Percentiles rank a stretch among this genome's conserved stretches.
These are phyloP conservation scores for Protophormia terraenovae DNA, from an alignment of 2,888 invertebrate species.

Conservation along the genomic window DNA sequence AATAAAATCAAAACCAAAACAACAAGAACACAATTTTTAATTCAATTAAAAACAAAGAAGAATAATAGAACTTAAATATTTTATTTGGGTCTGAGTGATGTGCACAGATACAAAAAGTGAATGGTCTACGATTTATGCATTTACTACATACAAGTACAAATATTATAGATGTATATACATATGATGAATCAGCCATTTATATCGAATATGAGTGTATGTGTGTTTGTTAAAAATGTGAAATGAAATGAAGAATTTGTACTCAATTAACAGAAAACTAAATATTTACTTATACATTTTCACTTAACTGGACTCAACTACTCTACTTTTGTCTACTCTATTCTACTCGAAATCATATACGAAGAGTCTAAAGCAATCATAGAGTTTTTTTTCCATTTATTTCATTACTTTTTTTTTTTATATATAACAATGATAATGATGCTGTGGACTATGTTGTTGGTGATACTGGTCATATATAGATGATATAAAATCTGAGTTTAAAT, in stretches of 20 bases:
- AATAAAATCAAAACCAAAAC: conserved; percentile 16
- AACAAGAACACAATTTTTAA: conserved; percentile 38
- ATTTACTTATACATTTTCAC: conserved; percentile 76
- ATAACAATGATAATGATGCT: conserved; percentile 42
- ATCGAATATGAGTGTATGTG: too few relatives aligned
- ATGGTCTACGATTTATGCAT: background rate
- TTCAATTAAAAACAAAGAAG: conserved; percentile 49
- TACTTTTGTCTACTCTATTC: conserved; percentile 28
- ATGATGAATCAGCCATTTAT: too few relatives aligned
- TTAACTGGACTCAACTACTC: conserved; percentile 69
- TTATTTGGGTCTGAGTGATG: conserved; percentile 30
- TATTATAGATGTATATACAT: too few relatives aligned
- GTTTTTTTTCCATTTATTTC: background rate
- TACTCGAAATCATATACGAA: conserved; percentile 26
- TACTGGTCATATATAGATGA: conserved; percentile 49
- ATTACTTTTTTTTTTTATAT: background rate
- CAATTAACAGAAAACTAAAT: conserved; percentile 80
- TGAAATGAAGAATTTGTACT: conserved; percentile 80
- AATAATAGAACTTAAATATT: conserved; percentile 40
- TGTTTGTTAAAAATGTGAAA: conserved; percentile 62
- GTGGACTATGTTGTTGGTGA: conserved; percentile 41
- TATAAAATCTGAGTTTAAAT: conserved; percentile 64
- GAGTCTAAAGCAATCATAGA: conserved; percentile 44
- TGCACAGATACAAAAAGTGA: background rate
- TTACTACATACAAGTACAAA: too few relatives aligned